A percentile compares a stretch with the other conserved stretches of the same genome.
phyloP scores from a whole-genome alignment of 2,113 vertebrate species.

The Indri indri region DNA sequence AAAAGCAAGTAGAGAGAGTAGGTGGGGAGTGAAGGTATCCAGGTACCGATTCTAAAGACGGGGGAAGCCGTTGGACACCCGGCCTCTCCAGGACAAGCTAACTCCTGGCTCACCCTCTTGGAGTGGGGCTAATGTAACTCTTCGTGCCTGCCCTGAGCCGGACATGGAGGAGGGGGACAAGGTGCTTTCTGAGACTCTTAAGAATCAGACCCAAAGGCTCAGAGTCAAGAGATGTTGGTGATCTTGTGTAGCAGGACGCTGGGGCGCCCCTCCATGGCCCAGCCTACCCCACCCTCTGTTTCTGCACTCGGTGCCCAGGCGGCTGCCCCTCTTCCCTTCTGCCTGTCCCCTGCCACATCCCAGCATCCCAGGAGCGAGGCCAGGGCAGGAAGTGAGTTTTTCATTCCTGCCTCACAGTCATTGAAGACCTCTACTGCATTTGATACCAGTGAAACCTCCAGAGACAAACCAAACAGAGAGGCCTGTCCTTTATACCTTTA shows the following conservation, averaged over 20 bases:
- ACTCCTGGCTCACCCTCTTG: fast-evolving
- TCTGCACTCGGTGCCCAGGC: not conserved
- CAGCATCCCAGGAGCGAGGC: not conserved
- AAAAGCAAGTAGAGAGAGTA: slow-evolving; percentile 39
- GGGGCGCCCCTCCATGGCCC: not conserved
- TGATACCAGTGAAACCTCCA: not conserved
- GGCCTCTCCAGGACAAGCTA: not conserved
- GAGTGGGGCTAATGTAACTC: not conserved
- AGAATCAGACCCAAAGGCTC: not conserved
- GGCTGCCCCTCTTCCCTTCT: not conserved
- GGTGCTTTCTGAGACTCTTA: not conserved
- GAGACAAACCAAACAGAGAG: not conserved
- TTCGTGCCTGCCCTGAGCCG: not conserved
- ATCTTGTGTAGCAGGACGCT: not conserved
- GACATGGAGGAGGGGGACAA: fast-evolving
- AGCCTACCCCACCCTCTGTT: not conserved
- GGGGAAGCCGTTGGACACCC: slow-evolving; percentile 38
- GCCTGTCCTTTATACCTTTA: not conserved
- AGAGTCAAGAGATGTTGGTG: not conserved
- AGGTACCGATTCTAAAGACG: not conserved
- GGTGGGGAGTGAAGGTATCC: not conserved
- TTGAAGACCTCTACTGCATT: not conserved
- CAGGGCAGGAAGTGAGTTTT: not conserved
- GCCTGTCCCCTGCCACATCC: not conserved
- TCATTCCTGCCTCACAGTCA: not conserved